Evolutionary conservation across 2,113 vertebrate species (phyloP), one percentile per base, ranked within the genome.

Genomic region (Copsychus sechellarum): DNA sequence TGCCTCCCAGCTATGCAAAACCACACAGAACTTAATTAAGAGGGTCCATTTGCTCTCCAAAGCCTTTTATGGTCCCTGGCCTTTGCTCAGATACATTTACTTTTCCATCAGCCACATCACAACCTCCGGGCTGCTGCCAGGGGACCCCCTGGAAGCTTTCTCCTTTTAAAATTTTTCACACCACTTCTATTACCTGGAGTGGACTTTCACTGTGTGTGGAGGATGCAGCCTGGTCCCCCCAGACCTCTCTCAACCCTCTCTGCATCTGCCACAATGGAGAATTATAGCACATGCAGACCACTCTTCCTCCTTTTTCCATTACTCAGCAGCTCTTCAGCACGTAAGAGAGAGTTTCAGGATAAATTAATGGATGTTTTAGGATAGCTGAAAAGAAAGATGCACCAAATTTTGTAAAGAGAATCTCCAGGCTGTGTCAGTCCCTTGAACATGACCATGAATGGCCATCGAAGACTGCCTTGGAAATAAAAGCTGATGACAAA

Each of bases 161-260:
- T 95, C 62, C 88, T 93, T 84, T 65, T 83, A 50, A 42, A 92
- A 94, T 93, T 90, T 97, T 97, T 97, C 92, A 97, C 76, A 36
- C 43, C 1, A 12, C 42, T 72, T 87, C 86, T 50, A 38, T 94
- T 96, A 88, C 80, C 90, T 92, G 91, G 79, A 96, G 90, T 94
- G 95, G 93, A 93, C 96, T 94, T 87, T 48, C 70, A 74, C 38
- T 12, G 51, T 2, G 0, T 79, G 26, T 51, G 26, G 26, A 85
- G 86, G 94, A 95, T 74, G 78, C 72, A 97, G 93, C 88, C 74
- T 87, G 95, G 78, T 97, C 72, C 92, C 95, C 67, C 71, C 72
- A 90, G 97, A 92, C 90, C 79, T 79, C 31, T 72, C 65, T 36
- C 95, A 87, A 51, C 65, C 67, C 88, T 86, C 28, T 1, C 38